Evolutionary conservation across 2,888 invertebrate genomes (phyloP).

Genomic region (Eremobia ochroleuca): DNA sequence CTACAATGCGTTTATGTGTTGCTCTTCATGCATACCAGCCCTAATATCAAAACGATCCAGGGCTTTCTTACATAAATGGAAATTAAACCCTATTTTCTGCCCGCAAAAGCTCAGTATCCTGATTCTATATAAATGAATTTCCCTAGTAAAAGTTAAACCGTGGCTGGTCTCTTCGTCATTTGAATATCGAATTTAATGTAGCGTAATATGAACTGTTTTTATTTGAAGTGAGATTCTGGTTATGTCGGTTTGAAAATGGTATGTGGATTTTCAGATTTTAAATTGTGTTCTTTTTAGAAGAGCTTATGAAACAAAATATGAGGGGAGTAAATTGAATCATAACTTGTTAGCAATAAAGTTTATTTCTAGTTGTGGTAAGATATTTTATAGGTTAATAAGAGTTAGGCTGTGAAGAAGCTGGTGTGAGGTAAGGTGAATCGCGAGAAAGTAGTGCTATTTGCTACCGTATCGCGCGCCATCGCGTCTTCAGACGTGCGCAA

Average conservation of each 20-base stretch:
- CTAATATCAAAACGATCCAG: constrained; percentile 81
- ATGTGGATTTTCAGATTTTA: constrained; percentile 81
- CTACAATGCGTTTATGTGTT: constrained; percentile 86
- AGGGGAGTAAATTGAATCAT: constrained; percentile 48
- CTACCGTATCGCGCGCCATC: constrained; percentile 91
- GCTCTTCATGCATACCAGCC: constrained; percentile 84
- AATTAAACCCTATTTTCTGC: constrained; percentile 75
- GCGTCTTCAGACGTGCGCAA: constrained; percentile 76
- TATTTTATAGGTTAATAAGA: constrained; percentile 60
- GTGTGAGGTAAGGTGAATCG: constrained; percentile 88
- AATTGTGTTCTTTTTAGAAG: constrained; percentile 70
- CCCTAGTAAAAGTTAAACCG: constrained; percentile 70
- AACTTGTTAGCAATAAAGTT: constrained; percentile 50
- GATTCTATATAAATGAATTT: constrained; percentile 69
- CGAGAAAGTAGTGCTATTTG: constrained; percentile 90
- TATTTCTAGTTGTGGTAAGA: constrained; percentile 54
- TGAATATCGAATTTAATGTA: constrained; percentile 65
- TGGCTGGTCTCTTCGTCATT: constrained; percentile 50
- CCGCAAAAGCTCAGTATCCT: constrained; percentile 74
- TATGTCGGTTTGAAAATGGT: constrained; percentile 74
- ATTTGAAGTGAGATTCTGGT: constrained; percentile 49
- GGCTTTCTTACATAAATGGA: constrained; percentile 66
- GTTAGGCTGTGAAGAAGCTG: constrained; percentile 73
- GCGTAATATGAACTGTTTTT: constrained; percentile 65
- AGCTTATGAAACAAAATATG: constrained; percentile 58